Base-by-base conservation (phyloP, 1,140 invertebrate genomes). In the Heterodera carotae region DNA sequence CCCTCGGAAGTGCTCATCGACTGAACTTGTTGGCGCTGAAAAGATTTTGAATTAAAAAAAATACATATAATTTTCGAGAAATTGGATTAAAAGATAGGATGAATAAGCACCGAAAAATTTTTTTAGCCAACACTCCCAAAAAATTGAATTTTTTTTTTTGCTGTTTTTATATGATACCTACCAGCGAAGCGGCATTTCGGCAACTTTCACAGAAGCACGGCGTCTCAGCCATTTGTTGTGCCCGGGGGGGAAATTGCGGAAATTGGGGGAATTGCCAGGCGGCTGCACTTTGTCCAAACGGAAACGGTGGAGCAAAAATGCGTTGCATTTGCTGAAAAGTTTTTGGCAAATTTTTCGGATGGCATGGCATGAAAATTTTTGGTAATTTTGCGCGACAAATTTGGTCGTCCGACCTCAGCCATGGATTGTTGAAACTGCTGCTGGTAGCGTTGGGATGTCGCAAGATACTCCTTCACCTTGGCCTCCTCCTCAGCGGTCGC, bases 401-500 rank as follows among this genome's bases (percentile, higher is more conserved):
- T n/a, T n/a, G n/a, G n/a, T n/a, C 12, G 39, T 43, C 39, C 29
- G 7, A 18, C 27, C 29, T 66, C 62, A 5, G 62, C 62, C 62
- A 66, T 66, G 62, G 27, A 10, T 12, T 66, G 27, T 27, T 66
- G 62, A 27, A 66, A 66, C 62, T 66, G 62, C 29, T 66, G 27
- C 62, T 66, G 62, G n/a, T 10, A 12, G 33, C 62, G 62, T 34
- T 66, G 29, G 1, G 33, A 31, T 0, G 62, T 3, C 22, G 62
- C n/a, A 12, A 66, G 12, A n/a, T 66, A 34, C 29, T 29, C 27
- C 7, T 36, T 7, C 22, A 76, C 36, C 4, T 76, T 39, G 43
- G 70, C 69, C 34, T 76, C 34, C 69, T 43, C 33, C 60, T 76
- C 36, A 2, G 25, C 68, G 48, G 62, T 31, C 25, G 70, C 70